phyloP scores from a whole-genome alignment of 2,113 vertebrate species.

The Scortum barcoo region DNA sequence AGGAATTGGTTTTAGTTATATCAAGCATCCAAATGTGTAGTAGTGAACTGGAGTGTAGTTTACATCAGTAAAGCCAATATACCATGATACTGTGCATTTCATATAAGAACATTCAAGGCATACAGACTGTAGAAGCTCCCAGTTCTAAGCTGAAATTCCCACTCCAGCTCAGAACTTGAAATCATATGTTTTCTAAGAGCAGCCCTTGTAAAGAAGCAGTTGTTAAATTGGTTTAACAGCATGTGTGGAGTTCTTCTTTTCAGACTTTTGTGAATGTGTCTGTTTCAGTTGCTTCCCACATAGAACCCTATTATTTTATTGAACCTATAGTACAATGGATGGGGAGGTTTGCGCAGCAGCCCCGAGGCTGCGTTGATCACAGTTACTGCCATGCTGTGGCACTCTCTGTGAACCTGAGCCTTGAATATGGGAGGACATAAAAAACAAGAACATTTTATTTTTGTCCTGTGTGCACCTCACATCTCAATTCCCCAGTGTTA shows the following conservation, averaged over 20 bases:
- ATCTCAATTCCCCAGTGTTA: constrained; percentile 50
- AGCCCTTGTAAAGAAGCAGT: constrained; percentile 19
- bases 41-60: not conserved
- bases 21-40: constrained; percentile 4
- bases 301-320: constrained; percentile 50
- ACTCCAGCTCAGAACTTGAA: constrained; percentile 6
- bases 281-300: constrained; percentile 30
- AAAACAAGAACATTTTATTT: constrained; percentile 53
- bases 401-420: constrained; percentile 60
- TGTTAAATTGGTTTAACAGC: constrained; percentile 36
- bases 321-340: constrained; percentile 21
- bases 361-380: constrained; percentile 43
- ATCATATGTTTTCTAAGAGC: constrained; percentile 10
- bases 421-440: constrained; percentile 49
- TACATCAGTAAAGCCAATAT: constrained; percentile 2
- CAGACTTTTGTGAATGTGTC: constrained; percentile 35
- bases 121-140: not conserved
- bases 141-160: not conserved
- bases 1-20: constrained; percentile 1
- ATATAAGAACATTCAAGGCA: not conserved
- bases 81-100: not conserved
- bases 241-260: constrained; percentile 14
- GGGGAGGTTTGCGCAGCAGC: constrained; percentile 31
- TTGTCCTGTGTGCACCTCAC: constrained; percentile 43
- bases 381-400: constrained; percentile 51